Base-by-base conservation (phyloP, 2,113 vertebrate species). In the Tyto alba region DNA sequence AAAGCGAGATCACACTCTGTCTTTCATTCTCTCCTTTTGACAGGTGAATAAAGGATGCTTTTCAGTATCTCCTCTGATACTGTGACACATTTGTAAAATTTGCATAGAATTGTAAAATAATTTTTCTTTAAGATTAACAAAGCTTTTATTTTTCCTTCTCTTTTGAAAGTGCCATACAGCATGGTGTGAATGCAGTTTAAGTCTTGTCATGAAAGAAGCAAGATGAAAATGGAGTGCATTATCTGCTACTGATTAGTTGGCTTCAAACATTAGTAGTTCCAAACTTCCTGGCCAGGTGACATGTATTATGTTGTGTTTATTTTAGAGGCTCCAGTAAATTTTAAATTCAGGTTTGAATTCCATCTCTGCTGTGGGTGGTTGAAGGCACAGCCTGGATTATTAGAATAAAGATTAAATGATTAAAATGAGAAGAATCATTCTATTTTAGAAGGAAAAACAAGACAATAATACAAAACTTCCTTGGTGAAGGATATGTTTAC, bases 21-120 rank as follows among this genome's bases (percentile, higher is more conserved):
- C 81, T 84, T 85, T 93, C 87, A 92, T 80, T 93, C 73, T 89
- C 93, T 73, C 26, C n/a, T 63, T 91, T 89, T 92, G 94, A 95
- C 94, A 96, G 72, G 80, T 94, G 93, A 94, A 95, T 96, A 88
- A 95, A 93, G 59, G n/a, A 92, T 88, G 53, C 48, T 50, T 91
- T 87, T 96, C 72, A 87, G 47, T 89, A 59, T 89, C 76, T 90
- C 48, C 68, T 88, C 45, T 94, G 60, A 85, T 95, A 78, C 89
- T 81, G 55, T 94, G 66, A 84, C 88, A 89, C 29, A 19, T 86
- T 94, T 96, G 53, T 78, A 96, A 88, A 66, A 94, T 95, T 96
- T 81, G 26, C 76, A 89, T 81, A 40, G 75, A 93, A 94, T 73
- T 74, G 63, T 91, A 81, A 96, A 95, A 82, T 92, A 57, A 59